Evolutionary conservation across 2,888 invertebrate genomes (phyloP).

Genomic region (Apamea anceps): DNA sequence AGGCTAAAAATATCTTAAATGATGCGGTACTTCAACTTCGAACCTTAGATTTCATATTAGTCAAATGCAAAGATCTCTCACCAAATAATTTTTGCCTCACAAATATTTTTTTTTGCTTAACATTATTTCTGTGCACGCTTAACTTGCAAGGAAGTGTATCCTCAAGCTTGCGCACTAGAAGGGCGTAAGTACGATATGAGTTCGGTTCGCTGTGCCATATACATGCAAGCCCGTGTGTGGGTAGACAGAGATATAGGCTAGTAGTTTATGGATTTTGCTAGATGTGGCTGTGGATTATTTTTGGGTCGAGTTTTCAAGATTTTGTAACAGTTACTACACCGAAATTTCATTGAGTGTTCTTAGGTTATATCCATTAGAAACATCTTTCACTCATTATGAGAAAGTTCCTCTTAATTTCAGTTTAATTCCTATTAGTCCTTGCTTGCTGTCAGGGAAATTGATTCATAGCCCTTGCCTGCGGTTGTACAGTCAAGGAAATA

Average conservation of each 20-base stretch:
- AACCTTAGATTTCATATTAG: not conserved
- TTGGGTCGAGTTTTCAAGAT: not conserved
- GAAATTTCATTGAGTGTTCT: no score
- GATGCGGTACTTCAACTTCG: not conserved
- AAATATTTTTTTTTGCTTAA: not conserved
- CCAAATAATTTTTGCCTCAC: no score
- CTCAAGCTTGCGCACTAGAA: slow-evolving; percentile 81
- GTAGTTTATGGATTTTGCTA: slow-evolving; percentile 59
- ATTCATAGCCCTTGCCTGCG: not conserved
- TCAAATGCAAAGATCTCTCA: not conserved
- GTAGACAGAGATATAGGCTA: slow-evolving; percentile 68
- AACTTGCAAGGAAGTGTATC: slow-evolving; percentile 74
- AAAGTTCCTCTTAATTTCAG: no score
- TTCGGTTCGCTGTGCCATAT: slow-evolving; percentile 81
- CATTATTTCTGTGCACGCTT: slow-evolving; percentile 42
- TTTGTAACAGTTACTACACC: no score
- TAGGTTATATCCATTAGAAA: no score
- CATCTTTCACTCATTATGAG: no score
- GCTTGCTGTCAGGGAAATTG: no score
- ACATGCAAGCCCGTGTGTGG: slow-evolving; percentile 75
- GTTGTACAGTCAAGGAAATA: not conserved
- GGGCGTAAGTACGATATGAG: slow-evolving; percentile 90
- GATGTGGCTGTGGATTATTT: slow-evolving; percentile 35
- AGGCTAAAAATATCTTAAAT: not conserved
- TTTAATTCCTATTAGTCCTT: no score